phyloP scores from a whole-genome alignment of 2,113 vertebrate species.

The Pogona vitticeps region DNA sequence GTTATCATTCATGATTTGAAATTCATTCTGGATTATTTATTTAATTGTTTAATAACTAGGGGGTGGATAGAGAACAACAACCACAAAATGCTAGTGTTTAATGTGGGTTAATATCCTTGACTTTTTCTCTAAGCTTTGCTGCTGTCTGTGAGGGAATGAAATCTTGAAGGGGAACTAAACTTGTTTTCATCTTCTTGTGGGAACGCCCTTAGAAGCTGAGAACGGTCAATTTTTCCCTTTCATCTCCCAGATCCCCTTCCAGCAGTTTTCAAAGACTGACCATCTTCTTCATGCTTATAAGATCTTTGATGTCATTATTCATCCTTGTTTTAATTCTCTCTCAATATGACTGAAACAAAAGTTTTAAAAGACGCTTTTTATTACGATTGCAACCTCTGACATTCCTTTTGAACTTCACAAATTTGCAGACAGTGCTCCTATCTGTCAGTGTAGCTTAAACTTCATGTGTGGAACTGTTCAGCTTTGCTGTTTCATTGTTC shows the following conservation, averaged over 20 bases:
- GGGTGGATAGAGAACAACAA: no score
- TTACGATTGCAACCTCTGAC: conserved; percentile 44
- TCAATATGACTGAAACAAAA: conserved; percentile 48
- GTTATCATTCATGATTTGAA: neutral
- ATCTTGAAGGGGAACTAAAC: neutral
- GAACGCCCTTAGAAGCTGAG: conserved; percentile 41
- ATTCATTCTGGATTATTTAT: neutral
- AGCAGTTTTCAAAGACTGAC: conserved; percentile 57
- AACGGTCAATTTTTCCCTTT: conserved; percentile 54
- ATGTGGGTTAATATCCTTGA: conserved; percentile 22
- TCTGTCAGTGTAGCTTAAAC: neutral
- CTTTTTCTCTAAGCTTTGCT: conserved; percentile 17
- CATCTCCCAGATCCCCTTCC: conserved; percentile 48
- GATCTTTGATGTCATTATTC: conserved; percentile 59
- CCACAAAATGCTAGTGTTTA: conserved; percentile 18
- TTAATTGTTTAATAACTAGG: neutral
- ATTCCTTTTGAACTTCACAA: conserved; percentile 53
- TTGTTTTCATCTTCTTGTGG: conserved; percentile 24
- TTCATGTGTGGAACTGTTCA: conserved; percentile 18
- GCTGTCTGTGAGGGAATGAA: conserved; percentile 28
- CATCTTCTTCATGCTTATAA: conserved; percentile 62
- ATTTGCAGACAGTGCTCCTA: neutral
- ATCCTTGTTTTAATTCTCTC: conserved; percentile 42
- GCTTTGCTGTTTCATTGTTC: conserved; percentile 8
- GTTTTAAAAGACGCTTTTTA: conserved; percentile 54